Evolutionary conservation across 2,113 vertebrate species (phyloP), one percentile per base, ranked within the genome.

Genomic region (Proteles cristata): DNA sequence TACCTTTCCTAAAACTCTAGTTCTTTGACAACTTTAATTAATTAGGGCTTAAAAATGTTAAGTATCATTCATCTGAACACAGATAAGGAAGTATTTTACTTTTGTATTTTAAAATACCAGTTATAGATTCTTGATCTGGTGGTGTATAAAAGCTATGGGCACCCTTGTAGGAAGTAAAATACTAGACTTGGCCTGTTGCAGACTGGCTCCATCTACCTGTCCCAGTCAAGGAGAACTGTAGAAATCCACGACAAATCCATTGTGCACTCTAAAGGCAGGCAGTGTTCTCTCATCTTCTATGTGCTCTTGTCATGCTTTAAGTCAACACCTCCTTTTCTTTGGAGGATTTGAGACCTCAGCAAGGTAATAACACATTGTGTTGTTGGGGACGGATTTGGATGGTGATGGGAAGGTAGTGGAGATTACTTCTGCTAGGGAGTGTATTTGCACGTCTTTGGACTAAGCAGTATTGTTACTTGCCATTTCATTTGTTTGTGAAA

Each of bases 21-120:
- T 93, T 87, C 74, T 39, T 73, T 77, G 53, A 92, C 17, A 83
- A 65, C 58, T 96, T 97, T 81, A 86, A 80, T 77, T 58, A 93
- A 68, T 53, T 79, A 58, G 31, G 12, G 7, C 5, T 87, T 96
- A 23, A 74, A 84, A 94, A 58, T 66, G 28, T 31, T 80, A 61
- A 89, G 89, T 93, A 35, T 87, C 82, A 79, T 79, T 85, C 31
- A 61, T 26, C 53, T 33, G 33, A 87, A 77, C 14, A 63, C 1
- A 74, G 31, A n/a, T 87, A 79, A 69, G 50, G 43, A 96, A 11
- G 8, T 65, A 53, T 50, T 94, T 92, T 15, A 48, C 14, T 63
- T 95, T 43, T 69, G 39, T 66, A n/a, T 90, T 88, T 88, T 96
- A 55, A 88, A 96, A 82, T 71, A 45, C 6, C 26, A 76, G 19